A percentile compares a stretch with the other conserved stretches of the same genome.
These are phyloP conservation scores for Actinia tenebrosa DNA, from an alignment of 64 coral and sea anemone genomes.

Conservation along the genomic window DNA sequence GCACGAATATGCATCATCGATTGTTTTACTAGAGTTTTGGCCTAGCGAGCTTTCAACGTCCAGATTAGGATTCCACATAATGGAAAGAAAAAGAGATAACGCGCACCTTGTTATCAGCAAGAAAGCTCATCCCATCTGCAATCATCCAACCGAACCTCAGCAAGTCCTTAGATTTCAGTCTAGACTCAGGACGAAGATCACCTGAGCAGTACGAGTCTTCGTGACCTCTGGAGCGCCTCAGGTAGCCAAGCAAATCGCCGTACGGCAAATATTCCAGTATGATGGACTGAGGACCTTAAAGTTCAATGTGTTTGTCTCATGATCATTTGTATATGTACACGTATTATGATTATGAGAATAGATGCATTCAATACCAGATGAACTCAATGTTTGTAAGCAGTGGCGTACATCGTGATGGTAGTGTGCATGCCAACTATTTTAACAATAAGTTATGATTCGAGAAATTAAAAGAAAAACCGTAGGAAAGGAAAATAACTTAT, in stretches of 20 bases:
- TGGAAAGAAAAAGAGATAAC: neutral
- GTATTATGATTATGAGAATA: too few relatives aligned
- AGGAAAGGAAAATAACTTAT: too few relatives aligned
- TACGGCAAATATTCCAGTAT: constrained; percentile 71
- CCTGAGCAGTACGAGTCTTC: constrained; percentile 59
- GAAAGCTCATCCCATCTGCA: constrained; percentile 73
- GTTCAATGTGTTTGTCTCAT: neutral
- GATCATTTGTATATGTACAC: too few relatives aligned
- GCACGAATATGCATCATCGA: too few relatives aligned
- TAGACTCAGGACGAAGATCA: constrained; percentile 46
- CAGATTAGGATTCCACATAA: neutral
- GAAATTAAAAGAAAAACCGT: too few relatives aligned
- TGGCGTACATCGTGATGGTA: too few relatives aligned
- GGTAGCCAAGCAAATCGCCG: constrained; percentile 76
- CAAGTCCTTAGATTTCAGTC: constrained; percentile 47
- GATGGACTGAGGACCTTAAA: constrained; percentile 25
- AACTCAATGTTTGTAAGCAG: too few relatives aligned
- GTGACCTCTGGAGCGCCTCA: constrained; percentile 66
- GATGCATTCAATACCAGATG: too few relatives aligned
- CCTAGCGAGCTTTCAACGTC: too few relatives aligned
- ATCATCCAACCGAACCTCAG: constrained; percentile 82
- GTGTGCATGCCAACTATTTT: too few relatives aligned
- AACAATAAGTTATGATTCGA: too few relatives aligned
- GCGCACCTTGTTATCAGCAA: constrained; percentile 67
- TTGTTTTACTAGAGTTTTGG: too few relatives aligned